These are phyloP conservation scores for Endotricha flammealis DNA, from an alignment of 2,888 invertebrate species.

Conservation along the genomic window DNA sequence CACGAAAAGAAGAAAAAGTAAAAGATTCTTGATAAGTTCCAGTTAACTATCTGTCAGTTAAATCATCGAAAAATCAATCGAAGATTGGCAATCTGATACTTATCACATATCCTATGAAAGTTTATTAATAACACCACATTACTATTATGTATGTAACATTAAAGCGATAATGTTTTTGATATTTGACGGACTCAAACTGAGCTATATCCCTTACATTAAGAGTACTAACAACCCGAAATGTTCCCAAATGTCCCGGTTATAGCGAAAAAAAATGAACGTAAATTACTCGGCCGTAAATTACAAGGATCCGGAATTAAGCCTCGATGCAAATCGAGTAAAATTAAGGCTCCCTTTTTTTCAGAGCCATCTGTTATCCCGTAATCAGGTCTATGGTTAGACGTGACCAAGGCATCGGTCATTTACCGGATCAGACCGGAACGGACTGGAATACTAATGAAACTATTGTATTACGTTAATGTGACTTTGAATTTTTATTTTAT, in stretches of 20 bases:
- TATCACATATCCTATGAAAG: too few species aligned
- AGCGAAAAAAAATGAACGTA: slow-evolving; percentile 18
- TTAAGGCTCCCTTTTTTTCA: slow-evolving; percentile 21
- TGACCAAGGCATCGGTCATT: slow-evolving; percentile 29
- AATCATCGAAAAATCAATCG: too few species aligned
- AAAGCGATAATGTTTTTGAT: slow-evolving; percentile 5
- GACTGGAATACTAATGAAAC: slow-evolving; percentile 37
- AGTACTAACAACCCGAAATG: slow-evolving; percentile 7
- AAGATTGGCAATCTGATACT: too few species aligned
- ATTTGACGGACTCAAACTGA: slow-evolving; percentile 9
- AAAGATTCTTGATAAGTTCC: too few species aligned
- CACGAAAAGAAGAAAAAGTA: too few species aligned
- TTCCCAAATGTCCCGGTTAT: slow-evolving; percentile 17
- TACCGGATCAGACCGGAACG: slow-evolving; percentile 17
- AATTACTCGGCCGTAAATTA: slow-evolving; percentile 20
- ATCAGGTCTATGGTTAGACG: slow-evolving; percentile 15
- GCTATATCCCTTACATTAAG: slow-evolving; percentile 10
- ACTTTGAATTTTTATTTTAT: too few species aligned
- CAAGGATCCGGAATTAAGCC: slow-evolving; percentile 21
- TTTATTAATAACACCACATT: too few species aligned
- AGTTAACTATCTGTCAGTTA: too few species aligned
- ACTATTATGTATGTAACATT: too few species aligned
- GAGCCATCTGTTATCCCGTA: slow-evolving; percentile 22
- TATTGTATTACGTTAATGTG: too few species aligned
- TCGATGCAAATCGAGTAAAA: slow-evolving; percentile 28